Conservation (phyloP, 1,140 invertebrate species). For the Platyscapa corneri region DNA sequence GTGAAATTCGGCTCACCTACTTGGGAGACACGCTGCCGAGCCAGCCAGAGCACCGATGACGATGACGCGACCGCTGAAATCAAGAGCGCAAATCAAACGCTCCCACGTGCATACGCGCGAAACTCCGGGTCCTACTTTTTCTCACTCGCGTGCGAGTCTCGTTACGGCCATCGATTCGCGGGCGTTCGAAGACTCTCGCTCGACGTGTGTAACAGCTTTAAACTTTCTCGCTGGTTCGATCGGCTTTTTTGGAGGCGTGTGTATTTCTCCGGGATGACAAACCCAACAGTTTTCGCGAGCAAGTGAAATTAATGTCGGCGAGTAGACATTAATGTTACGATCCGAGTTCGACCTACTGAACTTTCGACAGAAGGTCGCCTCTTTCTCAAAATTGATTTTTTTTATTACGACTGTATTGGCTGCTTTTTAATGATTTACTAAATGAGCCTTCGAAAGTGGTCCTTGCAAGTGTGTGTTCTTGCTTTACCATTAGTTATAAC, state of each 20-base stretch:
- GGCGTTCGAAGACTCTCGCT: background rate
- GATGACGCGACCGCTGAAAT: background rate
- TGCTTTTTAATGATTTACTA: no score
- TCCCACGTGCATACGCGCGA: background rate
- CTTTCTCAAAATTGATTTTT: no score
- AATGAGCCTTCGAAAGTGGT: no score
- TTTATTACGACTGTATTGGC: no score
- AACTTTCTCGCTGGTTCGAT: background rate
- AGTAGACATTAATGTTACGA: no score
- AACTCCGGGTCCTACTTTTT: background rate
- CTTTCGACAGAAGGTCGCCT: no score
- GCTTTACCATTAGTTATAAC: no score
- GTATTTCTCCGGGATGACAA: background rate
- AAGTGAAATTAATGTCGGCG: no score
- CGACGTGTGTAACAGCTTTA: background rate
- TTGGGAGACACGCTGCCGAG: background rate
- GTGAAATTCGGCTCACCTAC: slow-evolving; percentile 39
- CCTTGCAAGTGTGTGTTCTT: no score
- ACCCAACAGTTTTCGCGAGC: background rate
- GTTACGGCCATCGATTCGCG: background rate
- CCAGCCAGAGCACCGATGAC: background rate
- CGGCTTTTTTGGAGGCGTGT: background rate
- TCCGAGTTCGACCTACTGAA: no score
- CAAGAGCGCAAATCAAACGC: background rate
- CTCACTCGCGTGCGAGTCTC: background rate